A percentile compares a stretch with the other conserved stretches of the same genome.
phyloP scores from a whole-genome alignment of 2,113 vertebrate species.

The Micromys minutus region DNA sequence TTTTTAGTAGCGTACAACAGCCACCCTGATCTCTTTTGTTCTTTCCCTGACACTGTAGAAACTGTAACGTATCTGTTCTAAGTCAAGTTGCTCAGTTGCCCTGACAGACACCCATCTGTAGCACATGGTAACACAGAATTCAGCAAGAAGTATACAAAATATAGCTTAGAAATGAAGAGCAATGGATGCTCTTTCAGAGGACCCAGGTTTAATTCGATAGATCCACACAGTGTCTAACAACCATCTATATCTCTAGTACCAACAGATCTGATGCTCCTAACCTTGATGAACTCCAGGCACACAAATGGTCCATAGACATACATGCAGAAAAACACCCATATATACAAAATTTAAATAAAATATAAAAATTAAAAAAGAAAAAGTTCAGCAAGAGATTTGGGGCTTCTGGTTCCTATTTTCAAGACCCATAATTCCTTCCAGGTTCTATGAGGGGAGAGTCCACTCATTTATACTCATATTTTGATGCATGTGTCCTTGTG shows the following conservation, averaged over 20 bases:
- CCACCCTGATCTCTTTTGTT: rapidly evolving
- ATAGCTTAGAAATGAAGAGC: neutral
- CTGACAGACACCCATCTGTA: neutral
- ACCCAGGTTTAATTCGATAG: neutral
- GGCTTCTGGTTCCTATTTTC: neutral
- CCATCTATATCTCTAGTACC: neutral
- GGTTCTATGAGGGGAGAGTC: neutral
- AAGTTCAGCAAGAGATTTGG: neutral
- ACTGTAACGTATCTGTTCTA: no score
- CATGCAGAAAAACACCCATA: neutral
- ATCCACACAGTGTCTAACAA: neutral
- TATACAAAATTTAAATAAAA: neutral
- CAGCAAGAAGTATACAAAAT: neutral
- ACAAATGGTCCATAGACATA: neutral
- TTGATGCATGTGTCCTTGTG: no score
- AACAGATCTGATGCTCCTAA: neutral
- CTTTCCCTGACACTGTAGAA: rapidly evolving
- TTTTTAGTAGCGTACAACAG: neutral
- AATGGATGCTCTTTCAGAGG: neutral
- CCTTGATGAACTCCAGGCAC: neutral
- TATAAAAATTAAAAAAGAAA: neutral
- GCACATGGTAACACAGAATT: neutral
- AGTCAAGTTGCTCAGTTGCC: neutral
- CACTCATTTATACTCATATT: neutral
- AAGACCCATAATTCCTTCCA: neutral